phyloP scores from a whole-genome alignment of 2,113 vertebrate genomes.

The Columbina picui region DNA sequence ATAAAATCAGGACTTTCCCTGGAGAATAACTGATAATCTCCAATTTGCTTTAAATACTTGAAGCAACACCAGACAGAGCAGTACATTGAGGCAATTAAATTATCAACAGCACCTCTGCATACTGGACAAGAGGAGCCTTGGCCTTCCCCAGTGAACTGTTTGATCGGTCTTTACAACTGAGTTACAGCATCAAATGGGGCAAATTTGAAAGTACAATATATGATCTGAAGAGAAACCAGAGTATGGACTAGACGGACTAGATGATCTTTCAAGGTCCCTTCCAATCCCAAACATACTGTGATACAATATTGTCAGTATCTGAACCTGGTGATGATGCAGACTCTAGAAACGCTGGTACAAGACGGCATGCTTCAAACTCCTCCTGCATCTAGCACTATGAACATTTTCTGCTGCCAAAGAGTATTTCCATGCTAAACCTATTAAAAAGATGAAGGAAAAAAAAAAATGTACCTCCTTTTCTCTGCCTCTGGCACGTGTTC shows the following conservation, averaged over 20 bases:
- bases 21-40: not conserved
- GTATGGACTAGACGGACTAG: too few species aligned
- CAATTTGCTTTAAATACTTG: not conserved
- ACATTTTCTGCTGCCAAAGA: not conserved
- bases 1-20: not conserved
- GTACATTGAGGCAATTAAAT: not conserved
- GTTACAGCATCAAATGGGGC: not conserved
- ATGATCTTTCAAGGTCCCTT: too few species aligned
- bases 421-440: not conserved
- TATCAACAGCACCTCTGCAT: not conserved
- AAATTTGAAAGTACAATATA: not conserved
- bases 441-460: not conserved
- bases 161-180: not conserved
- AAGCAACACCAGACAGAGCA: not conserved
- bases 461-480: not conserved
- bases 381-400: not conserved
- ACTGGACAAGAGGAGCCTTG: not conserved
- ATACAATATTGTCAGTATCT: not conserved
- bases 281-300: too few species aligned
- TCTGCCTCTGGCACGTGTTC: not conserved
- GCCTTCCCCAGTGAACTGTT: not conserved
- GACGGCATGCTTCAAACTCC: not conserved
- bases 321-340: accelerated
- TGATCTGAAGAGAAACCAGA: too few species aligned
- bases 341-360: not conserved